Conservation (phyloP, 2,888 invertebrate genomes). For the Agelastica alni region DNA sequence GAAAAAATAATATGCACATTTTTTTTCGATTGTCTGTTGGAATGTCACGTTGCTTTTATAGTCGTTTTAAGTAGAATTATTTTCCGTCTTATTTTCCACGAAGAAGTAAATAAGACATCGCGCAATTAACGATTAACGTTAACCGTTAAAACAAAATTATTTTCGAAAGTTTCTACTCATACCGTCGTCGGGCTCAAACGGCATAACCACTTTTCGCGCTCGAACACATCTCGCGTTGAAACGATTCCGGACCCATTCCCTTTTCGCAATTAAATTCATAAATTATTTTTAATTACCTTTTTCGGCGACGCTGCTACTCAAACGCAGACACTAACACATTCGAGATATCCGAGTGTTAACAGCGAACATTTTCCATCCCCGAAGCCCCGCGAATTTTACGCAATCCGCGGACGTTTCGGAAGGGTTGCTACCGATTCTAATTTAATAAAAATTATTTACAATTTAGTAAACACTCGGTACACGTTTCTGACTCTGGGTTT, state of each 20-base stretch:
- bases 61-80: no score
- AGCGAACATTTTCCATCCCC: not conserved
- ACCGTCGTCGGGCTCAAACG: not conserved
- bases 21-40: no score
- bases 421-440: no score
- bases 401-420: no score
- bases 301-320: slow-evolving; percentile 9
- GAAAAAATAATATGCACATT: no score
- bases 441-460: no score
- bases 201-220: not conserved
- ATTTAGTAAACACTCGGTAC: no score
- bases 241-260: slow-evolving; percentile 18
- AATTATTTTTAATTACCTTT: slow-evolving; percentile 29
- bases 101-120: no score
- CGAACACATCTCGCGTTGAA: slow-evolving; percentile 9
- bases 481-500: no score
- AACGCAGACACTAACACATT: slow-evolving; percentile 5
- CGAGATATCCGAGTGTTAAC: slow-evolving; percentile 2
- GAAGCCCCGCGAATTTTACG: no score
- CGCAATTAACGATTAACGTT: slow-evolving; percentile 1
- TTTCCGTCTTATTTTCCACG: no score
- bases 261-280: slow-evolving; percentile 25
- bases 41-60: no score
- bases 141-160: slow-evolving; percentile 1
- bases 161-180: slow-evolving; percentile 2